phyloP scores from a whole-genome alignment of 2,888 invertebrate genomes.

The Callimorpha dominula region DNA sequence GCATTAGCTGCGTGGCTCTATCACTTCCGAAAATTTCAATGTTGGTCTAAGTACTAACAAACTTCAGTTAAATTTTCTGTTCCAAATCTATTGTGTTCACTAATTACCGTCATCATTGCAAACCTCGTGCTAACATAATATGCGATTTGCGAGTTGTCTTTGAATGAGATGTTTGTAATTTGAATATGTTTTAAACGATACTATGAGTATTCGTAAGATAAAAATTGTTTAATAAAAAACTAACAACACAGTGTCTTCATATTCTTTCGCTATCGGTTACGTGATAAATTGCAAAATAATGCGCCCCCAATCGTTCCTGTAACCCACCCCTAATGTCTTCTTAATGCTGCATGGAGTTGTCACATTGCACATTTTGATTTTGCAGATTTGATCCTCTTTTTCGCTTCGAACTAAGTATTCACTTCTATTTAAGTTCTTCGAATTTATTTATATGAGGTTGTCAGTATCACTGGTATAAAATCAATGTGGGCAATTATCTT shows the following conservation, averaged over 20 bases:
- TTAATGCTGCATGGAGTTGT: conserved; percentile 84
- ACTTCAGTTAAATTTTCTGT: not conserved
- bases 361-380: conserved; percentile 79
- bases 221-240: not conserved
- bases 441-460: conserved; percentile 26
- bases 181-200: not conserved
- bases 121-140: not conserved
- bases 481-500: not conserved
- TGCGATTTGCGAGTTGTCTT: not conserved
- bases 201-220: not conserved
- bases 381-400: conserved; percentile 67
- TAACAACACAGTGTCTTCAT: conserved; percentile 41
- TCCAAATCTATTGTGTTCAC: not conserved
- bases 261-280: conserved; percentile 65
- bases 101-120: not conserved
- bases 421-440: conserved; percentile 48
- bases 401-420: conserved; percentile 56
- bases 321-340: conserved; percentile 81
- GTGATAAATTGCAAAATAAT: conserved; percentile 82
- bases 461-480: too few relatives aligned
- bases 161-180: not conserved
- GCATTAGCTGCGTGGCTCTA: not conserved
- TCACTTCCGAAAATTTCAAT: too few relatives aligned
- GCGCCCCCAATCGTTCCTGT: conserved; percentile 69
- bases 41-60: not conserved